Conservation (phyloP, 2,113 vertebrate genomes). For the Platichthys stellatus region DNA sequence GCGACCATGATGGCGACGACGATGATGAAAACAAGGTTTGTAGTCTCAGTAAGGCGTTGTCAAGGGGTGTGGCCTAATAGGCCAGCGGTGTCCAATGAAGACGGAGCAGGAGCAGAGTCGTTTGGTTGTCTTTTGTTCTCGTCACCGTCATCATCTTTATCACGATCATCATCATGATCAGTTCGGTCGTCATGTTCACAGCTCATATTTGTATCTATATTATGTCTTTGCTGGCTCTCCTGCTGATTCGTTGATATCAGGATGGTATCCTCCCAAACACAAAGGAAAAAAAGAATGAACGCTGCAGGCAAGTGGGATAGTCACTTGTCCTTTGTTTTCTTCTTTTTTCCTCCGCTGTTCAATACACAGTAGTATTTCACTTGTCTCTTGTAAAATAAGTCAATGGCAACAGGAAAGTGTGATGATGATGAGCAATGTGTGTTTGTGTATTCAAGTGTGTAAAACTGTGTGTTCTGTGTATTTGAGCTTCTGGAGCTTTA, state of each 20-base stretch:
- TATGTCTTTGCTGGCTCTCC: slow-evolving; percentile 87
- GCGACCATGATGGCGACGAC: slow-evolving; percentile 38
- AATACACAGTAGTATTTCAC: slow-evolving; percentile 47
- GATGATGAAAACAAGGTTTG: slow-evolving; percentile 59
- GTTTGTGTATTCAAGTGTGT: slow-evolving; percentile 50
- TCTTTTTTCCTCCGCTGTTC: slow-evolving; percentile 38
- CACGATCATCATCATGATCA: slow-evolving; percentile 61
- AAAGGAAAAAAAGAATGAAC: slow-evolving; percentile 29
- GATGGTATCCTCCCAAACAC: slow-evolving; percentile 12
- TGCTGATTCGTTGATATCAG: slow-evolving; percentile 21
- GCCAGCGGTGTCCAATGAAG: slow-evolving; percentile 55
- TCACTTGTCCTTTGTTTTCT: slow-evolving; percentile 45
- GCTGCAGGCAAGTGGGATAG: slow-evolving; percentile 58
- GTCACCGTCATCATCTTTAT: slow-evolving; percentile 58
- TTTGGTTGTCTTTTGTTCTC: slow-evolving; percentile 31
- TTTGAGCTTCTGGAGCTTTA: background rate
- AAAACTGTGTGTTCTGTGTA: slow-evolving; percentile 61
- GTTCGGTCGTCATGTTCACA: slow-evolving; percentile 44
- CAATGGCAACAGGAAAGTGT: slow-evolving; percentile 71
- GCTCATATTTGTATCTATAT: slow-evolving; percentile 55
- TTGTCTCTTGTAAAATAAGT: slow-evolving; percentile 61
- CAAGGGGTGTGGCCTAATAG: slow-evolving; percentile 55
- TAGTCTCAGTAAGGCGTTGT: slow-evolving; percentile 75
- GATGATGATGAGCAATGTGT: slow-evolving; percentile 50
- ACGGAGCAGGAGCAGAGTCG: slow-evolving; percentile 40